These are phyloP conservation scores for Heterodera filipjevi DNA, from an alignment of 2,888 invertebrate genomes.

Conservation along the genomic window DNA sequence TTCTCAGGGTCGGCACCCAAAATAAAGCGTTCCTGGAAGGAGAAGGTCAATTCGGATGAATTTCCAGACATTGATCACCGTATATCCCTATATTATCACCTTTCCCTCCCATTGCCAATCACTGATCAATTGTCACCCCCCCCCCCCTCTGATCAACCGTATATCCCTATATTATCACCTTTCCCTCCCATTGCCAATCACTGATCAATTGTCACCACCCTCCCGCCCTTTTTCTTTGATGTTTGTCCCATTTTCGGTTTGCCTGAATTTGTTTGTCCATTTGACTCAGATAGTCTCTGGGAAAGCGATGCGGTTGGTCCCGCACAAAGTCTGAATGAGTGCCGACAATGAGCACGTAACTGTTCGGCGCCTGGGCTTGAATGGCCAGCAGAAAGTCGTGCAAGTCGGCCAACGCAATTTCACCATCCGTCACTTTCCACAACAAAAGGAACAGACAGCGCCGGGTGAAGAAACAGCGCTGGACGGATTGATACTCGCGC, in stretches of 20 bases:
- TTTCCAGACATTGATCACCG: too few species aligned
- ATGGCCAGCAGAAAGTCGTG: slow-evolving; percentile 94
- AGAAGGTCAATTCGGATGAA: too few species aligned
- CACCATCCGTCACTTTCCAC: slow-evolving; percentile 90
- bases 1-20: slow-evolving; percentile 93
- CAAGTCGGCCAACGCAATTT: slow-evolving; percentile 85
- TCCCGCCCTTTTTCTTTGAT: too few species aligned
- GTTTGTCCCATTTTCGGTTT: too few species aligned
- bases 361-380: slow-evolving; percentile 89
- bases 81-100: too few species aligned
- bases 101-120: too few species aligned
- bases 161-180: too few species aligned
- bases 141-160: too few species aligned
- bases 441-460: slow-evolving; percentile 91
- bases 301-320: slow-evolving; percentile 69
- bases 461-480: slow-evolving; percentile 95
- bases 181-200: too few species aligned
- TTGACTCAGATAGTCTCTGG: slow-evolving; percentile 74
- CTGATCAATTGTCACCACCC: background rate
- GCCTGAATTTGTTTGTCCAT: slow-evolving; percentile 80
- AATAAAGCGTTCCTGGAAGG: slow-evolving; percentile 73
- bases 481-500: slow-evolving; percentile 93
- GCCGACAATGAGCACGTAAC: slow-evolving; percentile 92
- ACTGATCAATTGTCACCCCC: too few species aligned
- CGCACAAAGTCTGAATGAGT: slow-evolving; percentile 82